A percentile compares a stretch with the other conserved stretches of the same genome.
These are phyloP conservation scores for Drosophila tsacasi DNA, from an alignment of 1,140 invertebrate genomes.

Conservation along the genomic window DNA sequence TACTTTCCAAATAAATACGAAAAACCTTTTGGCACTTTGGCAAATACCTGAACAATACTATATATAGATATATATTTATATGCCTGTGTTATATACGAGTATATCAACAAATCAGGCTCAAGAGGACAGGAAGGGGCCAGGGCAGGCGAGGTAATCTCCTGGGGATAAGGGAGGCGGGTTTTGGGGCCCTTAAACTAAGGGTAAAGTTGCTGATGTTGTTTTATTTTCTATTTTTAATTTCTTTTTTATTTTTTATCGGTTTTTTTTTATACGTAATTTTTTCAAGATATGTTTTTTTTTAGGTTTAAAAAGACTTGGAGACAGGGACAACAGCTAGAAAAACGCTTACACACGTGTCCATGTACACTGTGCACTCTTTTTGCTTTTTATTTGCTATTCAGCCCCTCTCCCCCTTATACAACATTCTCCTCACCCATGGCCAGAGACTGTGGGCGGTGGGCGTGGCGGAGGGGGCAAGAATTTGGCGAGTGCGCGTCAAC, in stretches of 20 bases:
- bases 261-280: background rate
- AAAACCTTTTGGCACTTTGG: background rate
- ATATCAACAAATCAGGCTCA: constrained; percentile 15
- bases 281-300: background rate
- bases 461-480: constrained; percentile 17
- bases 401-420: background rate
- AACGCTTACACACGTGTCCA: constrained; percentile 14
- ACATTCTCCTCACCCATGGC: background rate
- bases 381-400: constrained; percentile 43
- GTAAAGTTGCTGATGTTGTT: constrained; percentile 23
- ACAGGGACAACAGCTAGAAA: constrained; percentile 2
- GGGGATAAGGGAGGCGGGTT: background rate
- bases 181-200: constrained; percentile 17
- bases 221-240: constrained; percentile 8
- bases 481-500: constrained; percentile 67
- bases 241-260: background rate
- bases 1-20: background rate
- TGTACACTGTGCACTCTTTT: constrained; percentile 43
- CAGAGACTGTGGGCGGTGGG: background rate
- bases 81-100: background rate
- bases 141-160: constrained; percentile 27
- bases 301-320: background rate
- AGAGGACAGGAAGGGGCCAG: background rate
- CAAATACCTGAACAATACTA: background rate
- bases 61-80: background rate